phyloP scores from a whole-genome alignment of 2,113 vertebrate species.

The Coptodon rendalli region DNA sequence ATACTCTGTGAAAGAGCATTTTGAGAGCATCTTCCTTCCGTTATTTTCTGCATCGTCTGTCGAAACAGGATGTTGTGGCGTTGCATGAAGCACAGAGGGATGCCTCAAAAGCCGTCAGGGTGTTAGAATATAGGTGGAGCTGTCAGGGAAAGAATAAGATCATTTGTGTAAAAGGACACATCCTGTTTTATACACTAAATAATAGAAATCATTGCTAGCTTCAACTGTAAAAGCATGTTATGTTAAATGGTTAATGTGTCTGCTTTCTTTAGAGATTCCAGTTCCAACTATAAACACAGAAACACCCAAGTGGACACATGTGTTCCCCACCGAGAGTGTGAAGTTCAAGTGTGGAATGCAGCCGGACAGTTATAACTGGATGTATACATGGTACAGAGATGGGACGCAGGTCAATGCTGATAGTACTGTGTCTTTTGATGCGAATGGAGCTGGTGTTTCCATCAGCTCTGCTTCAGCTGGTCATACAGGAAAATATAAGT shows the following conservation, averaged over 20 bases:
- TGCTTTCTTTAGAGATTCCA: slow-evolving; percentile 22
- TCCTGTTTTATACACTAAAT: neutral
- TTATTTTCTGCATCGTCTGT: neutral
- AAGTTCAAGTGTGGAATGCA: slow-evolving; percentile 5
- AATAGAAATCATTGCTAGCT: neutral
- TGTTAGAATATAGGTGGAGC: neutral
- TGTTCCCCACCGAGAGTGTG: slow-evolving; percentile 35
- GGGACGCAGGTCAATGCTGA: neutral
- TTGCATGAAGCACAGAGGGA: neutral
- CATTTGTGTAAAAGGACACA: neutral
- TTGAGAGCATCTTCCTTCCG: neutral
- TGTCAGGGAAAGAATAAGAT: neutral
- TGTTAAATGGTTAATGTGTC: neutral
- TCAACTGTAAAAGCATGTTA: neutral
- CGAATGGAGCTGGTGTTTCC: neutral
- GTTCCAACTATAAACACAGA: neutral
- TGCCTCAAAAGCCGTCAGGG: neutral
- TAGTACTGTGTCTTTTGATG: neutral
- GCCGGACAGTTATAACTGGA: neutral
- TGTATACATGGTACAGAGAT: slow-evolving; percentile 13
- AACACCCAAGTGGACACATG: neutral
- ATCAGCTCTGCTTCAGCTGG: slow-evolving; percentile 2
- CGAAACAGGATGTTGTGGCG: slow-evolving; percentile 59
- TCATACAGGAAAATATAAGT: neutral
- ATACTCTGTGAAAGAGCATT: neutral